Evolutionary conservation across 2,797 vertebrate species (phyloP).

Genomic region (Hypotaenidia okinawae): DNA sequence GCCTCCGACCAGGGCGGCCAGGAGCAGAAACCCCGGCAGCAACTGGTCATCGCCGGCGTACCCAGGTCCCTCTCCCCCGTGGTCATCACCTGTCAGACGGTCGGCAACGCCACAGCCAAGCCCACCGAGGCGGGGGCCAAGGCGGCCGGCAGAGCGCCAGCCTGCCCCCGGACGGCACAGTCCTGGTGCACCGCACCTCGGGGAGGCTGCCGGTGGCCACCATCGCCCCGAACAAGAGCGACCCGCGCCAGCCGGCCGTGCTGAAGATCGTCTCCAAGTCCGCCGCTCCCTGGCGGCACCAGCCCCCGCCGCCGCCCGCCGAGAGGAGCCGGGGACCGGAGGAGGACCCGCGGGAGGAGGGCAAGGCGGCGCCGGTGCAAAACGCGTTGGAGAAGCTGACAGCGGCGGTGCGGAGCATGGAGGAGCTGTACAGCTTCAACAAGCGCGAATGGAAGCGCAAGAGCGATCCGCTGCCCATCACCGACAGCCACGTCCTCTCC

Average conservation of each 20-base stretch:
- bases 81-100: slow-evolving; percentile 92
- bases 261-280: slow-evolving; percentile 83
- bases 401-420: slow-evolving; percentile 96
- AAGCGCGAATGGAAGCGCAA: slow-evolving; percentile 95
- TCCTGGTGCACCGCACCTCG: slow-evolving; percentile 76
- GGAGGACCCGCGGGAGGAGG: slow-evolving; percentile 76
- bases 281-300: slow-evolving; percentile 82
- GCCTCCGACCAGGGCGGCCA: slow-evolving; percentile 73
- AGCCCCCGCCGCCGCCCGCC: background rate
- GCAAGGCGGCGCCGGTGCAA: slow-evolving; percentile 73
- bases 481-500: slow-evolving; percentile 89
- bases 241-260: slow-evolving; percentile 80
- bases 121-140: slow-evolving; percentile 40
- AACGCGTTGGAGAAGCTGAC: slow-evolving; percentile 93
- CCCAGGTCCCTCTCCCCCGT: slow-evolving; percentile 82
- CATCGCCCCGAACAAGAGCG: slow-evolving; percentile 79
- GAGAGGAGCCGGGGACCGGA: slow-evolving; percentile 67
- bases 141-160: background rate
- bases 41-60: slow-evolving; percentile 70
- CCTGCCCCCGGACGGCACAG: slow-evolving; percentile 78
- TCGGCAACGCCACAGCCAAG: slow-evolving; percentile 81
- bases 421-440: slow-evolving; percentile 93
- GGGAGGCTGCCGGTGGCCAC: slow-evolving; percentile 77
- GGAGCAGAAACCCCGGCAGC: slow-evolving; percentile 80
- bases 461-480: slow-evolving; percentile 84